Conservation (phyloP, 1,140 invertebrate species). For the Apis mellifera region Amel_HAv3.1 CM009935.2:3553001-3553500, state of each 20-base stretch:
- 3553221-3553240: constrained; percentile 22
- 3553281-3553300: too few species aligned
- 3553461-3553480: too few species aligned
- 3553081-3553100: too few species aligned
- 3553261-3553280: neutral
- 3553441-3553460: too few species aligned
- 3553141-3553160: constrained; percentile 34
- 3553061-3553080: constrained; percentile 33
- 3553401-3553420: too few species aligned
- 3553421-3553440: too few species aligned
- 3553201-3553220: constrained; percentile 33
- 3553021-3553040: constrained; percentile 40
- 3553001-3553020: constrained; percentile 62
- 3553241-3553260: constrained; percentile 18
- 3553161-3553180: constrained; percentile 24
- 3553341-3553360: too few species aligned
- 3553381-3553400: too few species aligned
- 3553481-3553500: too few species aligned
- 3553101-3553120: neutral
- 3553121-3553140: neutral
- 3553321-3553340: too few species aligned
- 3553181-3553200: constrained; percentile 1
- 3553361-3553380: too few species aligned
- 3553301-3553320: too few species aligned
- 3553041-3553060: constrained; percentile 50